These are phyloP conservation scores for Rhineura floridana DNA, from an alignment of 2,113 vertebrate genomes.

Conservation along the genomic window DNA sequence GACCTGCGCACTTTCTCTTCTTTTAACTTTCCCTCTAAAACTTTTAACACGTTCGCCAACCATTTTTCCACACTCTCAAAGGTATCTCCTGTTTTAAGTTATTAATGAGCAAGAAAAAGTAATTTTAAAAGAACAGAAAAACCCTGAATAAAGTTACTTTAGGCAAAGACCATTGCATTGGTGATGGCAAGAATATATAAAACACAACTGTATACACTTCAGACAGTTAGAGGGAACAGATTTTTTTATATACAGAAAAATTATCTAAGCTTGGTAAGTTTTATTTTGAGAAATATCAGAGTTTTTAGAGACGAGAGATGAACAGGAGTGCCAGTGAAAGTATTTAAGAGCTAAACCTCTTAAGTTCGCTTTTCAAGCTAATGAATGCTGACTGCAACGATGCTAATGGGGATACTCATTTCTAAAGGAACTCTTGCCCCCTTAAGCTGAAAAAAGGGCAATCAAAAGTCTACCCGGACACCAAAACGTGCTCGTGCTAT, in stretches of 20 bases:
- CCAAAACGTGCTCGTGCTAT: neutral
- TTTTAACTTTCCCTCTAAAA: neutral
- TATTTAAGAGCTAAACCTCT: rapidly evolving
- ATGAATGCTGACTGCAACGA: too few species aligned
- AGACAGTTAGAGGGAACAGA: neutral
- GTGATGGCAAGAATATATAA: neutral
- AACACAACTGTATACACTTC: rapidly evolving
- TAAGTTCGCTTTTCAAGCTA: neutral
- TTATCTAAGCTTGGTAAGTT: neutral
- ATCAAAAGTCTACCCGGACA: too few species aligned
- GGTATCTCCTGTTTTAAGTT: neutral
- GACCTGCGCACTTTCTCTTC: rapidly evolving
- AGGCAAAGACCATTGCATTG: neutral
- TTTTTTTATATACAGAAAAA: rapidly evolving
- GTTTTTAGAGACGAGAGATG: rapidly evolving
- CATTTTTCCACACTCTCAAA: neutral
- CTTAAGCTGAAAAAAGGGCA: rapidly evolving
- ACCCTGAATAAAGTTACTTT: rapidly evolving
- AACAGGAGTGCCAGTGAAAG: neutral
- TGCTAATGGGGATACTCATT: neutral
- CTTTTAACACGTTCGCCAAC: neutral
- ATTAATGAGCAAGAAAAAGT: rapidly evolving
- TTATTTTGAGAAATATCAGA: neutral
- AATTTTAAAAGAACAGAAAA: too few species aligned
- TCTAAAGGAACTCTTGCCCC: rapidly evolving